These are phyloP conservation scores for Clivina fossor DNA, from an alignment of 2,888 invertebrate species.

Conservation along the genomic window DNA sequence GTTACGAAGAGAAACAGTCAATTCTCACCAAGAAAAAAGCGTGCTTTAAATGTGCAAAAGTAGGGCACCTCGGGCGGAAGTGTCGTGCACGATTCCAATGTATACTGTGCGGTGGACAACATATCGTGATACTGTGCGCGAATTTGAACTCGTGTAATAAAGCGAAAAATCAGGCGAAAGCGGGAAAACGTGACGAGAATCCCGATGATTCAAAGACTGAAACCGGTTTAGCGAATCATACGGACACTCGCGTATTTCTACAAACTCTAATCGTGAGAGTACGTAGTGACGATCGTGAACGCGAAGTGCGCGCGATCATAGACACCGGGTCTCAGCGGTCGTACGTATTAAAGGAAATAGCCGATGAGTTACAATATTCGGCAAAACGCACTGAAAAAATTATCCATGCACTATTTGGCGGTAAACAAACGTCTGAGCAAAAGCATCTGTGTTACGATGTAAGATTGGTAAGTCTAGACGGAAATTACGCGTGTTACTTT, in stretches of 20 bases:
- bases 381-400: constrained; percentile 29
- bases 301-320: constrained; percentile 33
- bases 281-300: background rate
- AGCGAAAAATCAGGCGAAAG: too few relatives aligned
- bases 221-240: constrained; percentile 14
- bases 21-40: constrained; percentile 3
- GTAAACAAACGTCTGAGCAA: constrained; percentile 6
- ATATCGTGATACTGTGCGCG: background rate
- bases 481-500: constrained; percentile 6
- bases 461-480: constrained; percentile 4
- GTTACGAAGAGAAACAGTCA: constrained; percentile 3
- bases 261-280: constrained; percentile 13
- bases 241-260: constrained; percentile 5
- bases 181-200: too few relatives aligned
- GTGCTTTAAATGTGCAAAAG: constrained; percentile 13
- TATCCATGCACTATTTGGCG: constrained; percentile 9
- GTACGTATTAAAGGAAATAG: constrained; percentile 38
- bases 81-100: constrained; percentile 3
- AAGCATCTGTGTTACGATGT: constrained; percentile 3
- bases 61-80: constrained; percentile 5
- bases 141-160: too few relatives aligned
- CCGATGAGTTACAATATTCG: constrained; percentile 36
- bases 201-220: constrained; percentile 23
- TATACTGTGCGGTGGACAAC: constrained; percentile 7
- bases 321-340: constrained; percentile 42